Conservation (phyloP, 1,140 invertebrate species). For the Cydia splendana region DNA sequence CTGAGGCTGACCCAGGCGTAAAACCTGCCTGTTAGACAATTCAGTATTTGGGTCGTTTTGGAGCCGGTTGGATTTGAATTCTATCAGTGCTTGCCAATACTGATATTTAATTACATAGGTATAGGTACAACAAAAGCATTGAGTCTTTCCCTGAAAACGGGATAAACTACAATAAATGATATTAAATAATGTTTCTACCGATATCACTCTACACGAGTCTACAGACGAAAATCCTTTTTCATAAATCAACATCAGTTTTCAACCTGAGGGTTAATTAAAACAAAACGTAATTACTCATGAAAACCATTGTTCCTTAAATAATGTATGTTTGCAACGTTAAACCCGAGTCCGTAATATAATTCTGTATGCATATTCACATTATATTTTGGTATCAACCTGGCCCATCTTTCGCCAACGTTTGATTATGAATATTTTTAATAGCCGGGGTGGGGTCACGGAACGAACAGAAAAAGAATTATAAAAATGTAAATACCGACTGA, state of each 20-base stretch:
- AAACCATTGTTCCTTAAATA: constrained; percentile 31
- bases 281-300: constrained; percentile 13
- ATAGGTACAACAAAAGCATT: too few species aligned
- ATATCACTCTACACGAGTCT: too few species aligned
- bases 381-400: constrained; percentile 39
- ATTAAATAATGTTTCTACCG: too few species aligned
- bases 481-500: constrained; percentile 30
- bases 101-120: too few species aligned
- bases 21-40: too few species aligned
- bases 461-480: constrained; percentile 29
- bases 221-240: constrained; percentile 8
- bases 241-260: constrained; percentile 9
- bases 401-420: constrained; percentile 43
- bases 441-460: constrained; percentile 32
- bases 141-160: too few species aligned
- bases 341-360: constrained; percentile 31
- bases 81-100: too few species aligned
- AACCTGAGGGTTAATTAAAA: neutral
- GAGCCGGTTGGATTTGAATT: too few species aligned
- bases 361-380: constrained; percentile 41
- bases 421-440: constrained; percentile 46
- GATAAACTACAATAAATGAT: too few species aligned
- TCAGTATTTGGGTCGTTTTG: too few species aligned
- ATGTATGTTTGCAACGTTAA: constrained; percentile 26
- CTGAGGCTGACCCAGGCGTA: too few species aligned